These are phyloP conservation scores for Microplitis deprimator DNA, from an alignment of 2,888 invertebrate genomes.

Conservation along the genomic window DNA sequence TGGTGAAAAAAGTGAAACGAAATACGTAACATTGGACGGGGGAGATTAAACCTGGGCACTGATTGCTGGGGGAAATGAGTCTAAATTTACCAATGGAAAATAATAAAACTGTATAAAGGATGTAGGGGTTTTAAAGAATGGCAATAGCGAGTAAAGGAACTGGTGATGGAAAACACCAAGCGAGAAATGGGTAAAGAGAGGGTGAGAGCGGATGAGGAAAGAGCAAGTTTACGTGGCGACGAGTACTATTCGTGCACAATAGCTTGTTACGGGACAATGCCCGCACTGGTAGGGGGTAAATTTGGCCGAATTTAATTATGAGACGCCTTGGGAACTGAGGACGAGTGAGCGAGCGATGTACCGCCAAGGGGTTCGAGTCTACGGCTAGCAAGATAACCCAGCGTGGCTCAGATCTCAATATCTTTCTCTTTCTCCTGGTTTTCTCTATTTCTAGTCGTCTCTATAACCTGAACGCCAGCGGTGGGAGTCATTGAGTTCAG, in stretches of 20 bases:
- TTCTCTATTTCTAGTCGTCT: not conserved
- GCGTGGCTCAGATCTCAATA: too few relatives aligned
- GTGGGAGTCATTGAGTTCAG: not conserved
- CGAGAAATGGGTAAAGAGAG: slow-evolving; percentile 28
- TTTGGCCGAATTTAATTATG: slow-evolving; percentile 72
- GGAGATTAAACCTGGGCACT: slow-evolving; percentile 12
- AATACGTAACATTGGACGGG: not conserved
- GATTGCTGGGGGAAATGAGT: slow-evolving; percentile 15
- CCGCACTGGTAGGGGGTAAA: slow-evolving; percentile 62
- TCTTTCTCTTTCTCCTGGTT: not conserved
- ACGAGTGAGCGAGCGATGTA: slow-evolving; percentile 52
- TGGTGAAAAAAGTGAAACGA: slow-evolving; percentile 25
- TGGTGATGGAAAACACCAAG: not conserved
- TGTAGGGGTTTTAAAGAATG: not conserved
- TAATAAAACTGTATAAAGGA: slow-evolving; percentile 2
- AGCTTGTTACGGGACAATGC: slow-evolving; percentile 71
- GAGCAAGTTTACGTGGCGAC: slow-evolving; percentile 62
- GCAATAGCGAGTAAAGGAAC: slow-evolving; percentile 9
- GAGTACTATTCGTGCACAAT: slow-evolving; percentile 65
- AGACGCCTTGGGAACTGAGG: slow-evolving; percentile 66
- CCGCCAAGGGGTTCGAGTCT: slow-evolving; percentile 57
- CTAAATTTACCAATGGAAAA: not conserved
- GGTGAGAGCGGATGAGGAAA: slow-evolving; percentile 42
- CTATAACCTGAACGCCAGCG: not conserved
- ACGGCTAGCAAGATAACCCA: slow-evolving; percentile 42